Percentiles rank a stretch among this genome's conserved stretches.
Conservation (phyloP, 2,797 vertebrate species). For the Argya squamiceps region DNA sequence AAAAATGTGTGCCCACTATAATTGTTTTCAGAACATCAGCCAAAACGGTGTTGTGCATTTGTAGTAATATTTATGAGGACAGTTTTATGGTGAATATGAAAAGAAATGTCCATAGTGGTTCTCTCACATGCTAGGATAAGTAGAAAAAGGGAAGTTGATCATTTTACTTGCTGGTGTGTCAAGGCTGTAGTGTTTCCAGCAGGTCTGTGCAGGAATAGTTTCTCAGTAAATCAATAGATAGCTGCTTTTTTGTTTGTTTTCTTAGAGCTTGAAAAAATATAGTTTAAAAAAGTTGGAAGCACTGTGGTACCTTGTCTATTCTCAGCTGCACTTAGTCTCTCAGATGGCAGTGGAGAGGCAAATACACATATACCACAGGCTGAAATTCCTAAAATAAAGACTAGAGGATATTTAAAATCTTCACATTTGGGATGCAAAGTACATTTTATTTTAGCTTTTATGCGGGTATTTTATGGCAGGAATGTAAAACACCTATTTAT, state of each 20-base stretch:
- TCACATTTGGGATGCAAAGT: constrained; percentile 38
- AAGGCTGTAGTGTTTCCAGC: background rate
- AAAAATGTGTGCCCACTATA: background rate
- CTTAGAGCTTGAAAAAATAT: background rate
- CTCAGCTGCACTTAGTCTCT: background rate
- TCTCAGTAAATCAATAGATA: constrained; percentile 4
- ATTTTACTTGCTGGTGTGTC: background rate
- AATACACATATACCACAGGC: background rate
- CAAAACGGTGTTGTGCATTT: background rate
- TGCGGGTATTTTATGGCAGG: constrained; percentile 4
- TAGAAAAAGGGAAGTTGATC: background rate
- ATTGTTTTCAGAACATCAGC: background rate
- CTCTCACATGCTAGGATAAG: fast-evolving
- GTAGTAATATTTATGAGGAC: background rate
- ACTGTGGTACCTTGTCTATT: background rate
- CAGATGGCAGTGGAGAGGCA: background rate
- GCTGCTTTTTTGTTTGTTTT: background rate
- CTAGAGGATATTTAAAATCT: constrained; percentile 32
- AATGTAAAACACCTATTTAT: constrained; percentile 36
- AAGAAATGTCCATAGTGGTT: background rate
- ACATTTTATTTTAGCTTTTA: constrained; percentile 57
- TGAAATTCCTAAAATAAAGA: constrained; percentile 40
- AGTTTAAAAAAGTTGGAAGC: background rate
- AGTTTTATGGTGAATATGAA: background rate
- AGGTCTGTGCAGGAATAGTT: background rate